phyloP scores from a whole-genome alignment of 2,888 invertebrate species.

The Clistopyga incitator region DNA sequence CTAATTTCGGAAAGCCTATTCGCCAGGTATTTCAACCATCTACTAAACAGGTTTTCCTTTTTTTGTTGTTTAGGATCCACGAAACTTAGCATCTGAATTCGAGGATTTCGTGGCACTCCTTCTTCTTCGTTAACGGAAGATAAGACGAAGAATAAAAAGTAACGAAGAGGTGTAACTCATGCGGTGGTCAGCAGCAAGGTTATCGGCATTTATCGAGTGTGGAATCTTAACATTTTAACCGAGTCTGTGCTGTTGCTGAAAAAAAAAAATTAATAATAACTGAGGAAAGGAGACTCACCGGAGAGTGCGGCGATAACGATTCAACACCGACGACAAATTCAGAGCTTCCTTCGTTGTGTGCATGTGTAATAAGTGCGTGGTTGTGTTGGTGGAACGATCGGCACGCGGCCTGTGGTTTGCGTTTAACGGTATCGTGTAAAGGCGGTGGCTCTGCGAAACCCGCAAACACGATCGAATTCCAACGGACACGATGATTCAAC shows the following conservation, averaged over 20 bases:
- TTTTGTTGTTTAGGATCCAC: slow-evolving; percentile 48
- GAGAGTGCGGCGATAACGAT: slow-evolving; percentile 3
- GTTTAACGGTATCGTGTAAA: slow-evolving; percentile 69
- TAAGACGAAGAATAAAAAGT: slow-evolving; percentile 15
- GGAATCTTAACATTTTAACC: slow-evolving; percentile 10
- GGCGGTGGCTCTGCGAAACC: slow-evolving; percentile 56
- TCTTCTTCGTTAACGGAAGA: slow-evolving; percentile 14
- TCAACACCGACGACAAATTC: neutral
- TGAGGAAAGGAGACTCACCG: neutral
- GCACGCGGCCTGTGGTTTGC: slow-evolving; percentile 68
- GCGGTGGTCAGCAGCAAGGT: slow-evolving; percentile 31
- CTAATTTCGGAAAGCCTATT: slow-evolving; percentile 17
- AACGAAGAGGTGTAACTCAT: slow-evolving; percentile 10
- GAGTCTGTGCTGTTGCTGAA: neutral
- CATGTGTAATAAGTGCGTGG: slow-evolving; percentile 19
- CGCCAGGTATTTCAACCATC: slow-evolving; percentile 30
- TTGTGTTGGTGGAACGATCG: slow-evolving; percentile 57
- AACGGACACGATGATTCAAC: slow-evolving; percentile 67
- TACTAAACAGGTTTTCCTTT: slow-evolving; percentile 58
- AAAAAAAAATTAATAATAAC: neutral
- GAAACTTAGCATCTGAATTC: slow-evolving; percentile 5
- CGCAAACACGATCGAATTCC: slow-evolving; percentile 65
- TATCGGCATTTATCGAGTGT: neutral
- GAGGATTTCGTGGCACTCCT: slow-evolving; percentile 38
- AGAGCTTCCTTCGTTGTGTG: slow-evolving; percentile 7